Conservation (phyloP, 2,113 vertebrate genomes). For the Romanogobio albipinnatus region DNA sequence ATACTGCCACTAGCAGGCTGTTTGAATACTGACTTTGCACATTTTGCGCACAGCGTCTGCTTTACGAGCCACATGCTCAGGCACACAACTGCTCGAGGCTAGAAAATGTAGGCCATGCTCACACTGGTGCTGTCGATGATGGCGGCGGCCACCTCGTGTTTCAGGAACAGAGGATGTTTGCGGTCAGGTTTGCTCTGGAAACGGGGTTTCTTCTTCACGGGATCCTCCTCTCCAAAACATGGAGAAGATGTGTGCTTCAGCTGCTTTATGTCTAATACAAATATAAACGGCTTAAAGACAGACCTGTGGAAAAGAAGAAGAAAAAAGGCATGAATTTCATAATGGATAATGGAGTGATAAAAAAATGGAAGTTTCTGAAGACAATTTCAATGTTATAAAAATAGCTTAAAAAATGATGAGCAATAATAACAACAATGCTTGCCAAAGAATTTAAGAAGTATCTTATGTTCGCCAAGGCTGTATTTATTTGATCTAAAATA, state of each 20-base stretch:
- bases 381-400: not conserved
- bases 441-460: not conserved
- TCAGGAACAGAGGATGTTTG: conserved; percentile 87
- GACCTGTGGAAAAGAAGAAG: conserved; percentile 76
- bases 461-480: no score
- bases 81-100: no score
- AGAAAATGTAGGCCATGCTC: not conserved
- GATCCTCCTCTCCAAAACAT: conserved; percentile 83
- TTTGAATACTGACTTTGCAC: no score
- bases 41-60: no score
- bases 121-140: conserved; percentile 80
- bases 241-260: conserved; percentile 86
- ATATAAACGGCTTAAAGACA: conserved; percentile 95
- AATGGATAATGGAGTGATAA: not conserved
- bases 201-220: conserved; percentile 85
- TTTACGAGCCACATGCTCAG: no score
- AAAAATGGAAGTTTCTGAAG: not conserved
- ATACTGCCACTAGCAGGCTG: no score
- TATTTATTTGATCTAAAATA: no score
- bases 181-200: conserved; percentile 89
- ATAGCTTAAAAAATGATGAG: not conserved
- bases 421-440: not conserved
- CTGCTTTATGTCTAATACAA: conserved; percentile 78
- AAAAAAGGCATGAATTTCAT: not conserved
- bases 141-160: conserved; percentile 82